phyloP scores from a whole-genome alignment of 2,888 invertebrate genomes.

The Drosophila ustulata region DNA sequence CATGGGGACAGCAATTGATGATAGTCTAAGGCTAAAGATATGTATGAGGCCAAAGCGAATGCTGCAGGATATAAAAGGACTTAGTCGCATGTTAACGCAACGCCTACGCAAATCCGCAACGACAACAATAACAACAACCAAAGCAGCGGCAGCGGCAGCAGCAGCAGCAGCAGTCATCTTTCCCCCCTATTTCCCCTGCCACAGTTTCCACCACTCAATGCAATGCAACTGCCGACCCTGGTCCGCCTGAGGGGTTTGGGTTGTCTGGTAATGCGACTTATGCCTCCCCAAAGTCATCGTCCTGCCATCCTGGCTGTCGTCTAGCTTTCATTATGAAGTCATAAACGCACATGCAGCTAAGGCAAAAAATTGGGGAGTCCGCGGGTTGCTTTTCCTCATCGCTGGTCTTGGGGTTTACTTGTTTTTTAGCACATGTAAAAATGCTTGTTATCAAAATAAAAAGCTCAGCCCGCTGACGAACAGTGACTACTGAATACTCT shows the following conservation, averaged over 20 bases:
- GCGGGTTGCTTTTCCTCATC: constrained; percentile 24
- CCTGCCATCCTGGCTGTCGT: constrained; percentile 44
- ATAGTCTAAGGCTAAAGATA: constrained; percentile 76
- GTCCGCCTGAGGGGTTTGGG: constrained; percentile 37
- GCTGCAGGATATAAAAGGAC: constrained; percentile 80
- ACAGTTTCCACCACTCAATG: constrained; percentile 23
- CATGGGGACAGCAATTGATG: constrained; percentile 81
- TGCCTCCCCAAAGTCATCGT: constrained; percentile 72
- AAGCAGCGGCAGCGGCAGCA: constrained; percentile 5
- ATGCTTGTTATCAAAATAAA: constrained; percentile 70
- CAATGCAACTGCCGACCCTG: constrained; percentile 57
- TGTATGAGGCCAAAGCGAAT: constrained; percentile 69
- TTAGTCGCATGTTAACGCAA: constrained; percentile 82
- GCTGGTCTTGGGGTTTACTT: constrained; percentile 30
- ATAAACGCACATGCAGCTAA: constrained; percentile 77
- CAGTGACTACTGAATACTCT: constrained; percentile 11
- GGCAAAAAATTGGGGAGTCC: constrained; percentile 51
- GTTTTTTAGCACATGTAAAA: constrained; percentile 80
- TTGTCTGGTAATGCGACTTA: constrained; percentile 62
- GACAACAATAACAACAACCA: constrained; percentile 40
- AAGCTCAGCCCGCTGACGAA: not conserved
- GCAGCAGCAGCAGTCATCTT: constrained; percentile 8
- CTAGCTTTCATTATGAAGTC: constrained; percentile 78
- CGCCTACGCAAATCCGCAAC: constrained; percentile 80
- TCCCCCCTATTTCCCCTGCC: not conserved